These are phyloP conservation scores for Caenorhabditis panamensis DNA, from an alignment of 2,888 invertebrate genomes.

Conservation along the genomic window DNA sequence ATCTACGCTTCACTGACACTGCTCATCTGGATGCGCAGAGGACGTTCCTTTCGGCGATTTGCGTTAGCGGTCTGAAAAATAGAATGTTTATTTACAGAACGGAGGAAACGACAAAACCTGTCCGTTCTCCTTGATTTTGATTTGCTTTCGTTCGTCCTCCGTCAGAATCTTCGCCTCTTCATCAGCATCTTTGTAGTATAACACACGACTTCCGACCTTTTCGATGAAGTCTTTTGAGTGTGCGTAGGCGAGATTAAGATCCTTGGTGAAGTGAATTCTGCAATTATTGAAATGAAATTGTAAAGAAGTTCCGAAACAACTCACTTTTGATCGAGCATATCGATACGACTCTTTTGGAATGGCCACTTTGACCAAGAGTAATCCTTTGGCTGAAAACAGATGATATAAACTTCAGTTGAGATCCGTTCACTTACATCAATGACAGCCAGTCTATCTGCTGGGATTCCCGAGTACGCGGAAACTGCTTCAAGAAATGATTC, in stretches of 20 bases:
- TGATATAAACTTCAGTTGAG: slow-evolving; percentile 1
- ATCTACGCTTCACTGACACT: slow-evolving; percentile 69
- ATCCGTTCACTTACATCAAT: slow-evolving; percentile 60
- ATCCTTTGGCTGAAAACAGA: slow-evolving; percentile 41
- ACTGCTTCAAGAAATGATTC: slow-evolving; percentile 46
- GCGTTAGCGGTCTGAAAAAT: slow-evolving; percentile 20
- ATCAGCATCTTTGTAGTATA: slow-evolving; percentile 68
- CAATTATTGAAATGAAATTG: too few species aligned
- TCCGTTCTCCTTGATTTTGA: slow-evolving; percentile 69
- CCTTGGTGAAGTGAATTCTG: slow-evolving; percentile 43
- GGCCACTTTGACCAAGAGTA: slow-evolving; percentile 71
- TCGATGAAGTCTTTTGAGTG: slow-evolving; percentile 20
- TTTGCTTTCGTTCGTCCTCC: slow-evolving; percentile 74
- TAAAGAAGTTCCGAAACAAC: too few species aligned
- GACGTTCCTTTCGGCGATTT: slow-evolving; percentile 70
- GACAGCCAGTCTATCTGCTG: slow-evolving; percentile 63
- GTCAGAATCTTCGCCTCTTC: slow-evolving; percentile 69
- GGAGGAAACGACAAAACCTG: too few species aligned
- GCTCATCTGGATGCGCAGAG: slow-evolving; percentile 77
- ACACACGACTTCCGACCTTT: slow-evolving; percentile 55
- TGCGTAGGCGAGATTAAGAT: slow-evolving; percentile 9
- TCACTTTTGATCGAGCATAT: slow-evolving; percentile 63
- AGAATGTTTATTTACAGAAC: neutral
- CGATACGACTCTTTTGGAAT: slow-evolving; percentile 62
- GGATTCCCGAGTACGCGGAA: slow-evolving; percentile 54